Evolutionary conservation across 2,797 vertebrate genomes (phyloP), one percentile per base, ranked within the genome.

Genomic region (Telmatherina bonti): DNA sequence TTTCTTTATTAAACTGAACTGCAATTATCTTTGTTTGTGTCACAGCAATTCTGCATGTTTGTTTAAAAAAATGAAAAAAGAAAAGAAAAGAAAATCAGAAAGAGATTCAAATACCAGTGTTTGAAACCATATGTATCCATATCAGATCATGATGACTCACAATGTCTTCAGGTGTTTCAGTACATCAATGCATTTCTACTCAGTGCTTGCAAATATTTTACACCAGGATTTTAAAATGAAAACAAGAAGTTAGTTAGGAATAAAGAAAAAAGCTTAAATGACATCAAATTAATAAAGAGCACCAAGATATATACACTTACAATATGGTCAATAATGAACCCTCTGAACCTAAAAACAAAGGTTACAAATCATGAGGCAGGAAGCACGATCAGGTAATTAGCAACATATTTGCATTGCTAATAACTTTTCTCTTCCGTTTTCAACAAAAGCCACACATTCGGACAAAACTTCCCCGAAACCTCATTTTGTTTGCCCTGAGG

Each of bases 401-500:
- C 13, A 27, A 22, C 43, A 33, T 16, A 52, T 77, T 62, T 69
- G 35, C n/a, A 66, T 31, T 11, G n/a, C n/a, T 64, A 59, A 78
- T 56, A 52, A 47, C 9, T 26, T 30, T 41, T n/a, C 61, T 41
- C 30, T 15, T 63, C 43, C 54, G 26, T 51, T 52, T 36, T 24
- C 35, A 65, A 65, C 20, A 67, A 54, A 57, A 57, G 45, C 1
- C 0, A 10, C 35, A 63, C 31, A 55, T 67, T 41, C 35, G 63
- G 29, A 65, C 20, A 51, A 73, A 72, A 51, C 7, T 16, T 53
- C 24, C 13, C 1, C 38, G 1, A 45, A 62, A 31, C 29, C 0
- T 3, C 1, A 26, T 31, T 58, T 61, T 31, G 7, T 57, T 62
- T 56, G 12, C 55, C 66, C 36, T 35, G 13, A 47, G 30, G 66